These are phyloP conservation scores for Pollicipes pollicipes DNA, from an alignment of 1,140 invertebrate species.

Conservation along the genomic window DNA sequence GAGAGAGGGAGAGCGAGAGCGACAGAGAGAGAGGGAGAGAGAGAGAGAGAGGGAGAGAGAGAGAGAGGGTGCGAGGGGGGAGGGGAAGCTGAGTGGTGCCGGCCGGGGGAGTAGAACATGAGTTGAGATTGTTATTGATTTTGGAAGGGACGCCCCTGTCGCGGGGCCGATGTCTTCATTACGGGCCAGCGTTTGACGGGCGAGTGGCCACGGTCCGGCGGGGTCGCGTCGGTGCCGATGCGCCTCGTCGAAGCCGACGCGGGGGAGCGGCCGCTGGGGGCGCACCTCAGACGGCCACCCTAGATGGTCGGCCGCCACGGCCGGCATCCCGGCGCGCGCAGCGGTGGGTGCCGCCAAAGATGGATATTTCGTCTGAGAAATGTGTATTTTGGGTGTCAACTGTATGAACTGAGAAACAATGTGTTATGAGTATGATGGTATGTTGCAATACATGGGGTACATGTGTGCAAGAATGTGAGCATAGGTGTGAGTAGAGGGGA, in stretches of 20 bases:
- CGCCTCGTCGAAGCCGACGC: not conserved
- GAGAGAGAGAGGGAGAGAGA: constrained; percentile 7
- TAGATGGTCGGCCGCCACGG: too few species aligned
- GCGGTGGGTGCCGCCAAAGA: too few species aligned
- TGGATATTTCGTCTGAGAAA: too few species aligned
- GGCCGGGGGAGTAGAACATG: not conserved
- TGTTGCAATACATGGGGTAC: too few species aligned
- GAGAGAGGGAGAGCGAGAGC: not conserved
- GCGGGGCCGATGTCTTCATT: not conserved
- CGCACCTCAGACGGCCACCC: too few species aligned
- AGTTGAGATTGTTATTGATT: not conserved
- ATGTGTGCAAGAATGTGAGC: too few species aligned
- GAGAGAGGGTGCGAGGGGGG: not conserved
- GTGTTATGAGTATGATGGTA: too few species aligned
- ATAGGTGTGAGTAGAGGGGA: too few species aligned
- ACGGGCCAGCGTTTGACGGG: not conserved
- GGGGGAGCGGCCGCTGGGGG: not conserved
- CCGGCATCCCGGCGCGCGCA: too few species aligned
- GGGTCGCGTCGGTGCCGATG: not conserved
- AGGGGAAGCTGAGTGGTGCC: too few species aligned
- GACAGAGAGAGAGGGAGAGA: not conserved
- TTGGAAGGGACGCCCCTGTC: not conserved
- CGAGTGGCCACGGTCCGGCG: not conserved
- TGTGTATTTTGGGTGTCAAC: too few species aligned
- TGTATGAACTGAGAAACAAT: too few species aligned